Evolutionary conservation across 2,888 invertebrate genomes (phyloP).

Genomic region (Nezara viridula): DNA sequence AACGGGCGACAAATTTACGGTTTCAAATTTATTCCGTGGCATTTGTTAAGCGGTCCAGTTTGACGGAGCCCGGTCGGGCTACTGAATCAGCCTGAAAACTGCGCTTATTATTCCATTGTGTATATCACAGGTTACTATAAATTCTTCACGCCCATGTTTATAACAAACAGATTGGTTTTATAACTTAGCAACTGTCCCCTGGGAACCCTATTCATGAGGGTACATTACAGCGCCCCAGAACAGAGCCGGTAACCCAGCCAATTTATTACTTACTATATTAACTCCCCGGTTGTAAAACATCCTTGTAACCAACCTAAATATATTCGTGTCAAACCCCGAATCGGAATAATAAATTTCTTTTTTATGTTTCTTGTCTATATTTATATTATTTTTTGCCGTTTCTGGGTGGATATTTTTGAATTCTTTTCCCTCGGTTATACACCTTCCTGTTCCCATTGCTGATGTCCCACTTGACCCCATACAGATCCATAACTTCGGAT

Average conservation of each 20-base stretch:
- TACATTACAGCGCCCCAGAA: background rate
- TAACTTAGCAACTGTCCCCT: background rate
- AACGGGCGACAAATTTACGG: constrained; percentile 30
- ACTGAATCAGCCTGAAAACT: constrained; percentile 37
- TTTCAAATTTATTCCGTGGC: constrained; percentile 18
- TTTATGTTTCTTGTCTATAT: background rate
- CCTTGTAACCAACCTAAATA: background rate
- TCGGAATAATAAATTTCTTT: background rate
- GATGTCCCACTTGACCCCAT: background rate
- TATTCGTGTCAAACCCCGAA: background rate
- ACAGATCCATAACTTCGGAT: background rate
- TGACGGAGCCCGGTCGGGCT: background rate
- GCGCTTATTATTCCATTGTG: constrained; percentile 32
- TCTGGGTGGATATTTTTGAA: background rate
- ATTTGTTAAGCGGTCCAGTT: constrained; percentile 6
- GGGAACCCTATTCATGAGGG: constrained; percentile 32
- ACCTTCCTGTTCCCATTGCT: background rate
- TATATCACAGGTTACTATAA: background rate
- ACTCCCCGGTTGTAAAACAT: constrained; percentile 18
- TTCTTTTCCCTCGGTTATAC: background rate
- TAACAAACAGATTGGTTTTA: constrained; percentile 13
- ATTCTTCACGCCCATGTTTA: constrained; percentile 33
- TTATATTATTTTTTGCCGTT: background rate
- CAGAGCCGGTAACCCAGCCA: background rate
- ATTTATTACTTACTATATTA: constrained; percentile 32